These are phyloP conservation scores for Furnarius figulus DNA, from an alignment of 2,113 vertebrate genomes.

Conservation along the genomic window DNA sequence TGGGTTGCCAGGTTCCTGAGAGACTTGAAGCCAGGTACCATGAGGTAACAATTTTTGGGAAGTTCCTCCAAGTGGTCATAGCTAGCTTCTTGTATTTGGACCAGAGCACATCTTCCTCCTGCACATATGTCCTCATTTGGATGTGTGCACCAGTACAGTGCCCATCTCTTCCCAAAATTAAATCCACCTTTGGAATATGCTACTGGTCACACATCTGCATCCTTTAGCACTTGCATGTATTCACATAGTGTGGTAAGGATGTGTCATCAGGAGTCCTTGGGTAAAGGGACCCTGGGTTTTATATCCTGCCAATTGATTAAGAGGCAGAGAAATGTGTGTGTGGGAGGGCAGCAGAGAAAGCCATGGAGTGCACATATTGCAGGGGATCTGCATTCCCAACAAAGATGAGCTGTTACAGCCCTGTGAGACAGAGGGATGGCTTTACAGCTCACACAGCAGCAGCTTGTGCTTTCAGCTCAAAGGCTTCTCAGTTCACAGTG, in stretches of 20 bases:
- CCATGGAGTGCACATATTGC: not conserved
- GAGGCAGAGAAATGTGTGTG: not conserved
- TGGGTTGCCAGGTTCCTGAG: not conserved
- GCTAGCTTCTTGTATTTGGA: not conserved
- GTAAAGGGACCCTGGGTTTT: not conserved
- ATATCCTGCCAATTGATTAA: not conserved
- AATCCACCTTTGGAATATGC: not conserved
- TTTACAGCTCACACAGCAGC: not conserved
- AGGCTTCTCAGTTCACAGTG: not conserved
- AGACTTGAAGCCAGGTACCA: not conserved
- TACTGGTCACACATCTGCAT: not conserved
- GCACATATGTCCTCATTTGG: not conserved
- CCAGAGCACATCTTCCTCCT: rapidly evolving
- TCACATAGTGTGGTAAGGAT: not conserved
- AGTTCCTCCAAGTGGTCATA: not conserved
- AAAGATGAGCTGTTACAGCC: constrained; percentile 30
- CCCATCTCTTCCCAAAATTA: not conserved
- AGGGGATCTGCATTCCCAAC: not conserved
- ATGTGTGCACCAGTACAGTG: rapidly evolving
- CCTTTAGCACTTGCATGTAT: not conserved
- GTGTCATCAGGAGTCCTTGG: not conserved
- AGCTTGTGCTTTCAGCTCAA: not conserved
- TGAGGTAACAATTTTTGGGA: not conserved
- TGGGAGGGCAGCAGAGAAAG: not conserved
- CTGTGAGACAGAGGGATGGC: not conserved